Conservation (phyloP, 2,113 vertebrate species). For the Clupea harengus region DNA sequence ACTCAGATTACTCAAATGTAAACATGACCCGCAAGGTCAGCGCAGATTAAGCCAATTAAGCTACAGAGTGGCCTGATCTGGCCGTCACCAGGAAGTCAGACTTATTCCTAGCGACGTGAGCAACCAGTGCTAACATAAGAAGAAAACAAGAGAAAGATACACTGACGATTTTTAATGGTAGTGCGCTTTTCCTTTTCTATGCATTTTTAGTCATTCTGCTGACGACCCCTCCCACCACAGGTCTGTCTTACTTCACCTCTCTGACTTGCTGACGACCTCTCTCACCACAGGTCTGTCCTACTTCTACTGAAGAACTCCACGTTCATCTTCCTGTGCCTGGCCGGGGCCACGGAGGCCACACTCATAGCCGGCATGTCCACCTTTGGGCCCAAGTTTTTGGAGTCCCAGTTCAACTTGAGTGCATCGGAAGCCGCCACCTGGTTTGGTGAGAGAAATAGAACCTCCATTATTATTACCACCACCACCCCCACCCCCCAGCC, state of each 20-base stretch:
- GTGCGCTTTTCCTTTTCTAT: too few species aligned
- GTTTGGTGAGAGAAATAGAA: slow-evolving; percentile 80
- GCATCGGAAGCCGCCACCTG: slow-evolving; percentile 88
- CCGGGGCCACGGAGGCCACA: slow-evolving; percentile 88
- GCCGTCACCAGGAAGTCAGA: too few species aligned
- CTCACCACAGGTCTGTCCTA: slow-evolving; percentile 72
- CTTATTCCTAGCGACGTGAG: too few species aligned
- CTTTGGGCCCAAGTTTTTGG: slow-evolving; percentile 93
- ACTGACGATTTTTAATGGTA: too few species aligned
- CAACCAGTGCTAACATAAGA: too few species aligned
- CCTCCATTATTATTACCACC: background rate
- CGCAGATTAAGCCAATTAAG: too few species aligned
- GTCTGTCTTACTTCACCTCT: slow-evolving; percentile 75
- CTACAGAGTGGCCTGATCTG: too few species aligned
- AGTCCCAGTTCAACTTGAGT: slow-evolving; percentile 92
- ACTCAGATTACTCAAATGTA: too few species aligned
- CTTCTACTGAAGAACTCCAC: slow-evolving; percentile 89
- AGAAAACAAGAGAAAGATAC: too few species aligned
- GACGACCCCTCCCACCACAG: slow-evolving; percentile 46
- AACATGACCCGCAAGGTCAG: too few species aligned
- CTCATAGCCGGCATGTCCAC: slow-evolving; percentile 93
- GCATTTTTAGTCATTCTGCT: too few species aligned
- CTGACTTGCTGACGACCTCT: background rate
- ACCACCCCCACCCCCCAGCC: too few species aligned
- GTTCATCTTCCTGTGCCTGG: slow-evolving; percentile 91